A percentile compares a stretch with the other conserved stretches of the same genome.
These are phyloP conservation scores for Oophaga pumilio DNA, from an alignment of 2,113 vertebrate genomes.

Conservation along the genomic window DNA sequence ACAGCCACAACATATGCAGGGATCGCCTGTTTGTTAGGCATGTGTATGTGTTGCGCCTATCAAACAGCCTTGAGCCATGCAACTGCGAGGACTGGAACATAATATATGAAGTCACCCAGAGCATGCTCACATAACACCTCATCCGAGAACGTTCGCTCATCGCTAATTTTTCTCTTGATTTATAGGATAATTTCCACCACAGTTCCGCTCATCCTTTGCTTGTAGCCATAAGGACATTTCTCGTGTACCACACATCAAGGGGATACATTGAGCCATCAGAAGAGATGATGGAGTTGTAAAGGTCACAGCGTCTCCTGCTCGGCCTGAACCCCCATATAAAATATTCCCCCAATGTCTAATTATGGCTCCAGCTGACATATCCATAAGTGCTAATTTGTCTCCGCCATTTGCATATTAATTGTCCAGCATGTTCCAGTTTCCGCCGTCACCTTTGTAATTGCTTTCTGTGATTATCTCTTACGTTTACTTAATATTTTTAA, in stretches of 20 bases:
- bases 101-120: too few species aligned
- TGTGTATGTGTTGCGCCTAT: too few species aligned
- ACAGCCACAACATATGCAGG: too few species aligned
- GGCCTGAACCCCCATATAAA: not conserved
- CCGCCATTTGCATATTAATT: conserved; percentile 34
- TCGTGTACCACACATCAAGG: not conserved
- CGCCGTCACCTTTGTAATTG: not conserved
- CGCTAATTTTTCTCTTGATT: not conserved
- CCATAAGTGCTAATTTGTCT: conserved; percentile 11
- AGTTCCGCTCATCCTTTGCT: not conserved
- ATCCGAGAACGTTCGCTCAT: too few species aligned
- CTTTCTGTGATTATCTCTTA: conserved; percentile 18
- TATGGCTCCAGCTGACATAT: conserved; percentile 14
- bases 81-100: too few species aligned
- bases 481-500: conserved; percentile 25
- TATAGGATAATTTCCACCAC: not conserved
- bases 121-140: too few species aligned
- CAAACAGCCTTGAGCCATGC: too few species aligned
- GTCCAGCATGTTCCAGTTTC: conserved; percentile 2
- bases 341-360: conserved; percentile 3
- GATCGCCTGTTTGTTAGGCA: too few species aligned
- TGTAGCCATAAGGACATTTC: not conserved
- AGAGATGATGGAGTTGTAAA: conserved; percentile 1
- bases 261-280: not conserved
- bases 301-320: not conserved